These are phyloP conservation scores for Pseudomyrmex flavicornis DNA, from an alignment of 1,140 invertebrate genomes.

Conservation along the genomic window DNA sequence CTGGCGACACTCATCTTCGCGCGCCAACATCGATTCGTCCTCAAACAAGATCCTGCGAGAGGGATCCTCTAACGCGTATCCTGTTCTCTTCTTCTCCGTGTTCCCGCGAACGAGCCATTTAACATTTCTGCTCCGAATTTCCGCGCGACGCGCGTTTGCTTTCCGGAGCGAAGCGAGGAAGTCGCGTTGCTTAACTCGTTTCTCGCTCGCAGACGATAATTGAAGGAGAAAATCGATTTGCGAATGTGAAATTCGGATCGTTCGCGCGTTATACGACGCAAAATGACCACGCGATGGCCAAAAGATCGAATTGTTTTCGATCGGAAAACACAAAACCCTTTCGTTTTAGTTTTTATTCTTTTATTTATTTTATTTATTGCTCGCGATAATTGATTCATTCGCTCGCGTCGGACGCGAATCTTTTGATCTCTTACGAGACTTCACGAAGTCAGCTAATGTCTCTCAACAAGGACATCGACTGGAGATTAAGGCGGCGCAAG, in stretches of 20 bases:
- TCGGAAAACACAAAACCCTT: too few species aligned
- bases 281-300: too few species aligned
- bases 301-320: too few species aligned
- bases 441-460: too few species aligned
- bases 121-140: conserved; percentile 36
- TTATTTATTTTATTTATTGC: too few species aligned
- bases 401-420: too few species aligned
- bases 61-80: not conserved
- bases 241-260: conserved; percentile 5
- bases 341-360: too few species aligned
- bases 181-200: conserved; percentile 4
- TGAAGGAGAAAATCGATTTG: conserved; percentile 21
- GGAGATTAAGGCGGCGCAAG: not conserved
- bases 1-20: conserved; percentile 45
- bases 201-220: conserved; percentile 20
- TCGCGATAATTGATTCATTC: too few species aligned
- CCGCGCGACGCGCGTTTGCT: not conserved
- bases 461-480: too few species aligned
- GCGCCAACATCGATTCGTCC: conserved; percentile 1
- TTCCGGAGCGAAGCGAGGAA: not conserved
- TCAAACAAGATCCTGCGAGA: not conserved
- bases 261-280: not conserved
- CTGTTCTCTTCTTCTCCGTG: not conserved
- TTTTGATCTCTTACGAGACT: too few species aligned
- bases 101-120: conserved; percentile 23